Evolutionary conservation across 2,888 invertebrate species (phyloP).

Genomic region (Sinopyrophorus schimmeli): DNA sequence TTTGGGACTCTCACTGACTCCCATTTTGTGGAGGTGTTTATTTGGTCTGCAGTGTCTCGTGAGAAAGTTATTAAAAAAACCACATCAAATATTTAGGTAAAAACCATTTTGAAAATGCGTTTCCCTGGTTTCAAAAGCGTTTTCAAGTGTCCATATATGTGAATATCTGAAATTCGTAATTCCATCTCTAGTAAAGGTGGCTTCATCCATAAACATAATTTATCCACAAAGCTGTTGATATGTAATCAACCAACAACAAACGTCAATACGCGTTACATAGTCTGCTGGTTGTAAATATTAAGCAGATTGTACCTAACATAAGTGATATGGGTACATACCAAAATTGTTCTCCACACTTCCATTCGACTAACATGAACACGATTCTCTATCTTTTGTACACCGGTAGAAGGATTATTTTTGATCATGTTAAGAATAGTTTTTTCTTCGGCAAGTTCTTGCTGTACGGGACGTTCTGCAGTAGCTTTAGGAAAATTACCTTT

Average conservation of each 20-base stretch:
- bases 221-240: conserved; percentile 9
- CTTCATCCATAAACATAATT: conserved; percentile 6
- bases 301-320: conserved; percentile 8
- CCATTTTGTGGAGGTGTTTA: too few relatives aligned
- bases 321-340: conserved; percentile 11
- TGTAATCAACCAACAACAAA: conserved; percentile 11
- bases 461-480: conserved; percentile 17
- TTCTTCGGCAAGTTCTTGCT: conserved; percentile 18
- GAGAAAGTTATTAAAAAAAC: conserved; percentile 8
- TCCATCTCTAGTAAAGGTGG: conserved; percentile 2
- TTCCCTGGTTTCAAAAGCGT: too few relatives aligned
- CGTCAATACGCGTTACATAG: conserved; percentile 5
- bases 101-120: conserved; percentile 3
- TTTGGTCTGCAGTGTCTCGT: too few relatives aligned
- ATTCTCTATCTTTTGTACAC: conserved; percentile 19
- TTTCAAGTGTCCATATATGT: too few relatives aligned
- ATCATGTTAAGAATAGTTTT: conserved; percentile 20
- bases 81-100: conserved; percentile 6
- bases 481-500: conserved; percentile 15
- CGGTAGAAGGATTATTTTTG: conserved; percentile 15
- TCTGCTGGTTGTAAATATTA: conserved; percentile 9
- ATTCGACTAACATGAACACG: conserved; percentile 21
- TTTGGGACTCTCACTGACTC: too few relatives aligned
- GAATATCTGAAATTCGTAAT: conserved; percentile 2
- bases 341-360: conserved; percentile 13